Base-by-base conservation (phyloP, 2,888 invertebrate genomes). In the Nomada ruficornis region DNA sequence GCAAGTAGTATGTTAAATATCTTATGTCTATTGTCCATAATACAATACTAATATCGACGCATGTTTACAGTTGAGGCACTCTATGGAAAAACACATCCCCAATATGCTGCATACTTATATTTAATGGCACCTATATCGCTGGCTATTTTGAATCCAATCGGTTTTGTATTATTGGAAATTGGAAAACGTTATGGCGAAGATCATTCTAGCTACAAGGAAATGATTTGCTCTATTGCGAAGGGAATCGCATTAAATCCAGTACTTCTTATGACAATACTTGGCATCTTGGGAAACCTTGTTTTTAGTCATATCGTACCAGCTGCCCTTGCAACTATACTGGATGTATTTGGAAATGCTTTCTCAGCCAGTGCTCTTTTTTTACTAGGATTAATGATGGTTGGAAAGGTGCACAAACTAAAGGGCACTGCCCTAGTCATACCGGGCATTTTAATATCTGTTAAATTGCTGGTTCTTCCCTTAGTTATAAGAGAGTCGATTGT, bases 61-160 rank as follows among this genome's bases (percentile, higher is more conserved):
- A 94, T 88, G 1, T 60, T 94, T 94, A 87, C 95, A 98, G 98
- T 98, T 72, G 95, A 96, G 90, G 98, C 98, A 29, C 95, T 99
- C 26, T 99, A 99, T 93, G 95, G 96, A 85, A 95, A 96, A 78
- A 96, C 96, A 7, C 98, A 99, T 94, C 98, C 98, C 0, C 98
- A 98, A 90, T 99, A 98, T 94, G 96, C 98, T 0, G 95, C 97
- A 0, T 99, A 98, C 93, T 94, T 99, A 64, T 99, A 99, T 93
- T 95, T 99, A 69, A 96, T 99, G 95, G 98, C 98, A 13, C 99
- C 99, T 0, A 98, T 99, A 92, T 98, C 98, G 59, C 94, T 99
- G 82, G 97, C 98, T 1, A 96, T 99, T 89, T 94, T 99, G 42
- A 99, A 99, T 94, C 99, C 99, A 0, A 95, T 99, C 85, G 98